A percentile compares a stretch with the other conserved stretches of the same genome.
phyloP scores from a whole-genome alignment of 1,140 invertebrate species.

The Frieseomelitta varia region DNA sequence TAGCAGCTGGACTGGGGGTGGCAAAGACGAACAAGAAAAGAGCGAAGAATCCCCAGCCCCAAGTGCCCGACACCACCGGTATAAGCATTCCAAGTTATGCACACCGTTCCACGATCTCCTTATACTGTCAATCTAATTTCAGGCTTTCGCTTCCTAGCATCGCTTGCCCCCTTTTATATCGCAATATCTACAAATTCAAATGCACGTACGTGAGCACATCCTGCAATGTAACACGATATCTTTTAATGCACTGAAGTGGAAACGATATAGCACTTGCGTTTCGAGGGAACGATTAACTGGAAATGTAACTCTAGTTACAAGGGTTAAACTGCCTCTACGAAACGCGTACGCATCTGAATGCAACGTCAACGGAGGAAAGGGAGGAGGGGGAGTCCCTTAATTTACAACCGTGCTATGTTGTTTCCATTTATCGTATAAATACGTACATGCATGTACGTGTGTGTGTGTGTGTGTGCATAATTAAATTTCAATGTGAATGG shows the following conservation, averaged over 20 bases:
- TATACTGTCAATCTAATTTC: slow-evolving; percentile 71
- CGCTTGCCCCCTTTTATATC: slow-evolving; percentile 68
- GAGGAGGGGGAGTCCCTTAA: too few relatives aligned
- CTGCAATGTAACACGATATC: not conserved
- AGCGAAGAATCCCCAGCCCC: slow-evolving; percentile 77
- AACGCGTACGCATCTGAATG: too few relatives aligned
- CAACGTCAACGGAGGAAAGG: too few relatives aligned
- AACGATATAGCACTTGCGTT: not conserved
- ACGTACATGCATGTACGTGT: too few relatives aligned
- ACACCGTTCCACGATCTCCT: slow-evolving; percentile 19
- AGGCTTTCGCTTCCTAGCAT: slow-evolving; percentile 67
- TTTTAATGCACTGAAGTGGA: not conserved
- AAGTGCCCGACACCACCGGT: slow-evolving; percentile 65
- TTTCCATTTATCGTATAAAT: too few relatives aligned
- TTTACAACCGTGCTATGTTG: too few relatives aligned
- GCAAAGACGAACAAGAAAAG: slow-evolving; percentile 75
- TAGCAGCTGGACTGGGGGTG: slow-evolving; percentile 78
- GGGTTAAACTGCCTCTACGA: too few relatives aligned
- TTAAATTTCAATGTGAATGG: not conserved
- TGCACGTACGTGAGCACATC: not conserved
- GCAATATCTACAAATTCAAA: slow-evolving; percentile 59
- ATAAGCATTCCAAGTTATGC: slow-evolving; percentile 68
- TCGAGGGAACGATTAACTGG: too few relatives aligned
- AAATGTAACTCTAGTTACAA: too few relatives aligned
- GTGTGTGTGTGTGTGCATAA: not conserved